Base-by-base conservation (phyloP, 2,113 vertebrate species). In the Pseudolaguvia tuberculata region DNA sequence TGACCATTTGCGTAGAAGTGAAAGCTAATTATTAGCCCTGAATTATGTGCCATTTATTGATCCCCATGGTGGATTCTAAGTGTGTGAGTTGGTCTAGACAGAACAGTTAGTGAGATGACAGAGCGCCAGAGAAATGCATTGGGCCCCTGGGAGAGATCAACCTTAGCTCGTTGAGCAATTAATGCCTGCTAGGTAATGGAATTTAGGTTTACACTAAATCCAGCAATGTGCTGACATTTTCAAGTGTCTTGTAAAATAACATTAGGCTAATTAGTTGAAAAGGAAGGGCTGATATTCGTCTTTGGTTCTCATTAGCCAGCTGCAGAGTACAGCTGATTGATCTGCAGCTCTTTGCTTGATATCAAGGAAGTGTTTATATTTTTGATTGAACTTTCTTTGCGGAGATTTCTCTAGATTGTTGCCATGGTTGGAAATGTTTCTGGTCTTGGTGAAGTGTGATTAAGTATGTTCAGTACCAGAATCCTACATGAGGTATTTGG, bases 21-120 rank as follows among this genome's bases (percentile, higher is more conserved):
- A 97, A 97, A 97, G 94, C 96, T 98, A 96, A 98, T 99, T 96
- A 99, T 97, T 95, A 93, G 93, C 91, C 93, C 93, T 96, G 95
- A 98, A 97, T 98, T 98, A 98, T 95, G 94, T 95, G 94, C 94
- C 93, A 91, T 98, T 98, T 99, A 99, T 98, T 98, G 96, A 99
- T 99, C 96, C 97, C 96, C 90, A 91, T 95, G 94, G 96, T 96
- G 95, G 96, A 98, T 98, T 96, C 97, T 94, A 93, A 93, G 86
- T 93, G 92, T 96, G 93, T 93, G 94, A 96, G 95, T 98, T 96
- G 90, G 94, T 98, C 96, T 97, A 98, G 96, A 99, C 96, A 96
- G 95, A 97, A 96, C 94, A 95, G 97, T 98, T 98, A 98, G 93
- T 92, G 93, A 95, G 94, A 98, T 99, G 96, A 99, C 96, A 93